Evolutionary conservation across 2,797 vertebrate species (phyloP).

Genomic region (Betta splendens): DNA sequence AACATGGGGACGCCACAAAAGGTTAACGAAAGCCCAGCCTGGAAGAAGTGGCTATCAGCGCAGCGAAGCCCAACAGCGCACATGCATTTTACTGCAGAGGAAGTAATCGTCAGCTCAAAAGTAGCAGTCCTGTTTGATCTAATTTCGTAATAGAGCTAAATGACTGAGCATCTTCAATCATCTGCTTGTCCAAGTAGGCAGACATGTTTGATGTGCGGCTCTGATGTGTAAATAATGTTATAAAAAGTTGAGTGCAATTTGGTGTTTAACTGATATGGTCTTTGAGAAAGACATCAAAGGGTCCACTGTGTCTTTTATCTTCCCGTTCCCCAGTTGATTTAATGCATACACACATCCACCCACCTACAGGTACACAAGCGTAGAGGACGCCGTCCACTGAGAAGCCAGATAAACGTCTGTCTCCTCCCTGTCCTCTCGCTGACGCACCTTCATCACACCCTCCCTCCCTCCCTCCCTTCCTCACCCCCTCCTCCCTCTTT

Average conservation of each 20-base stretch:
- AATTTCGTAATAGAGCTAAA: constrained; percentile 33
- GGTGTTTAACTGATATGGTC: constrained; percentile 59
- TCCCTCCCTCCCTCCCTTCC: constrained; percentile 26
- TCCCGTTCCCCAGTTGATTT: constrained; percentile 49
- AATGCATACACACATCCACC: constrained; percentile 30
- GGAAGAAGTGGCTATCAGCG: too few species aligned
- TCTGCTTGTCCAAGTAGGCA: constrained; percentile 42
- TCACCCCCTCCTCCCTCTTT: constrained; percentile 37
- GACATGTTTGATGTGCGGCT: constrained; percentile 64
- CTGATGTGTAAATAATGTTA: constrained; percentile 64
- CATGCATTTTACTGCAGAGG: constrained; percentile 35
- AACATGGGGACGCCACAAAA: too few species aligned
- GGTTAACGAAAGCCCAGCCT: too few species aligned
- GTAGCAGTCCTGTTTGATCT: constrained; percentile 24
- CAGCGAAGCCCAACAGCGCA: too few species aligned
- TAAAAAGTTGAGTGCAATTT: constrained; percentile 51
- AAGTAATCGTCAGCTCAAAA: constrained; percentile 16
- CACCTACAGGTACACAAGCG: constrained; percentile 2
- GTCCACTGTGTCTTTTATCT: constrained; percentile 59
- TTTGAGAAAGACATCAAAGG: constrained; percentile 62
- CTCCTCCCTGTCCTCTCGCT: constrained; percentile 17
- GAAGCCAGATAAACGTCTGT: constrained; percentile 30
- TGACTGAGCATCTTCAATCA: constrained; percentile 36
- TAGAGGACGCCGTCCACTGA: constrained; percentile 6
- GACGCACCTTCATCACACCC: constrained; percentile 39